Conservation (phyloP, 2,797 vertebrate genomes). For the Dendrocincla tyrannina region DNA sequence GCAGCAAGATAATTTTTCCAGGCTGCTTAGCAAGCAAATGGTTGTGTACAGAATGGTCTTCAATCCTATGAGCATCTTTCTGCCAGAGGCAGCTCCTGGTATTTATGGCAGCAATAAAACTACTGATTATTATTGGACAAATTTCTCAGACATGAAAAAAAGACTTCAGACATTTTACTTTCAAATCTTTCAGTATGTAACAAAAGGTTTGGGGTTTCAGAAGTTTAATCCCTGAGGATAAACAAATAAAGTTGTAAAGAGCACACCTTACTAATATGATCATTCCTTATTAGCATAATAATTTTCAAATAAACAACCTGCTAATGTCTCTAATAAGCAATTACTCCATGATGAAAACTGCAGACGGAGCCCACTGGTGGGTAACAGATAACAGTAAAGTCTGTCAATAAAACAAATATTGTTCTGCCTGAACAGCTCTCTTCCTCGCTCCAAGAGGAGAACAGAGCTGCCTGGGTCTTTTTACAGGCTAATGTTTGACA, state of each 20-base stretch:
- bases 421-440: conserved; percentile 10
- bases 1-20: conserved; percentile 24
- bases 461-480: conserved; percentile 4
- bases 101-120: conserved; percentile 39
- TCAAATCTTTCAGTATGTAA: neutral
- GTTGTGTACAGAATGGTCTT: conserved; percentile 24
- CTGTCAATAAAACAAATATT: conserved; percentile 68
- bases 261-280: conserved; percentile 48
- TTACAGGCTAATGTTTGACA: conserved; percentile 43
- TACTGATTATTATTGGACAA: conserved; percentile 46
- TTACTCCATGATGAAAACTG: conserved; percentile 59
- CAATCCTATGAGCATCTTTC: conserved; percentile 12
- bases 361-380: conserved; percentile 52
- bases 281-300: conserved; percentile 66
- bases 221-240: conserved; percentile 41
- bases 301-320: conserved; percentile 67
- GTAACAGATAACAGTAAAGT: conserved; percentile 60
- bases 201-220: conserved; percentile 8
- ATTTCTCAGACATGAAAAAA: conserved; percentile 12
- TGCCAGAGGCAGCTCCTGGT: conserved; percentile 43
- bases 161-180: neutral
- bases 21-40: conserved; percentile 21
- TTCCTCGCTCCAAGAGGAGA: neutral
- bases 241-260: conserved; percentile 55
- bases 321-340: conserved; percentile 66